These are phyloP conservation scores for Anguilla japonica DNA, from an alignment of 2,113 vertebrate species.

Conservation along the genomic window DNA sequence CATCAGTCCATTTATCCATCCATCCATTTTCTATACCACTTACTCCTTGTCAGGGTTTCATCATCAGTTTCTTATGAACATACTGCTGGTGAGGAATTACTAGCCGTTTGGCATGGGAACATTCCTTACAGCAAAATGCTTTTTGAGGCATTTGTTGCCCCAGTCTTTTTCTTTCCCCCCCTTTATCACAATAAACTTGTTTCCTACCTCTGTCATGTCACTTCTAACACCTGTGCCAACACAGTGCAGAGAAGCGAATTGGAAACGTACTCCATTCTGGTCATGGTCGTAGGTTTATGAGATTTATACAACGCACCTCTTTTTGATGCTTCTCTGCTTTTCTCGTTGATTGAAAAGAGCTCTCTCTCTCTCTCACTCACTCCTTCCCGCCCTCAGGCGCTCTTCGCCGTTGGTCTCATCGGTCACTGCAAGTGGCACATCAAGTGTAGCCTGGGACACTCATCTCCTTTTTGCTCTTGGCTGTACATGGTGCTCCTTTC, in stretches of 20 bases:
- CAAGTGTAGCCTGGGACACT: not conserved
- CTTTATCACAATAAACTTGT: not conserved
- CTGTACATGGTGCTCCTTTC: not conserved
- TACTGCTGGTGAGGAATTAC: not conserved
- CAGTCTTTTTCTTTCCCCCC: not conserved
- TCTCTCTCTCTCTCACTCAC: not conserved
- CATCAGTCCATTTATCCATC: too few species aligned
- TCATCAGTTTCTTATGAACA: not conserved
- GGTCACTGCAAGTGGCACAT: not conserved
- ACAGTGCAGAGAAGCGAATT: not conserved
- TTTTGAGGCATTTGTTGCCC: not conserved
- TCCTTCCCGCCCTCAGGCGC: not conserved
- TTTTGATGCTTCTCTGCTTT: not conserved
- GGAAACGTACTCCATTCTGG: not conserved
- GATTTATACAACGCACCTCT: not conserved
- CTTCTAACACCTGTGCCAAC: not conserved
- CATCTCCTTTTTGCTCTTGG: not conserved
- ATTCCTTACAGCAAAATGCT: not conserved
- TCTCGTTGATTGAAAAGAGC: not conserved
- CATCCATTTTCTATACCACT: too few species aligned
- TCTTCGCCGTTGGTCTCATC: not conserved
- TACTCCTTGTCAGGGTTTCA: too few species aligned
- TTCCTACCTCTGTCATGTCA: not conserved
- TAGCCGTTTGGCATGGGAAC: not conserved
- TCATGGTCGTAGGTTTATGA: not conserved